These are phyloP conservation scores for Sciurus carolinensis DNA, from an alignment of 2,797 vertebrate species.

Conservation along the genomic window DNA sequence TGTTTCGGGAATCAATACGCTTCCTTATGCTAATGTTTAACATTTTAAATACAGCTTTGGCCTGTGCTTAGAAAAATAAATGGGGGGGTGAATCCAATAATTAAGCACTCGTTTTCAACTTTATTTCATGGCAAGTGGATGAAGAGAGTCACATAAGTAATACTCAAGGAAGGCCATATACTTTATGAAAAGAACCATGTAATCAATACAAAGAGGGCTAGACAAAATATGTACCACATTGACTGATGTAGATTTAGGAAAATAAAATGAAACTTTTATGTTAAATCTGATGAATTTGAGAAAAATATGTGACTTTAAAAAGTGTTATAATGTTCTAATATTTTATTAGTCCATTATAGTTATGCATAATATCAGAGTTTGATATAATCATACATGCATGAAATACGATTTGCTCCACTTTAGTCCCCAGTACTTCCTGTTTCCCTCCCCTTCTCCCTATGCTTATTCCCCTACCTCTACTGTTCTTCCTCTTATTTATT, in stretches of 20 bases:
- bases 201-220: background rate
- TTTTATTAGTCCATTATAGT: no score
- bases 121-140: conserved; percentile 28
- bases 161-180: background rate
- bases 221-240: background rate
- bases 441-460: no score
- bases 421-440: no score
- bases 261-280: background rate
- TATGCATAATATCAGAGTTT: no score
- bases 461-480: no score
- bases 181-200: conserved; percentile 18
- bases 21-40: conserved; percentile 40
- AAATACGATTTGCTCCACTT: no score
- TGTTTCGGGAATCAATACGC: conserved; percentile 28
- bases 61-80: conserved; percentile 32
- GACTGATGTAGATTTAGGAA: background rate
- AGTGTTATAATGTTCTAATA: background rate
- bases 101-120: background rate
- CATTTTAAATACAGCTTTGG: conserved; percentile 12
- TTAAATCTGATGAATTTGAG: conserved; percentile 29
- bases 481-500: no score
- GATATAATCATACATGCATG: no score
- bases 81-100: conserved; percentile 33
- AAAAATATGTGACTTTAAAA: conserved; percentile 29
- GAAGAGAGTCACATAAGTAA: conserved; percentile 5